Evolutionary conservation across 2,888 invertebrate genomes (phyloP), one percentile per base, ranked within the genome.

Genomic region (Arctia plantaginis): DNA sequence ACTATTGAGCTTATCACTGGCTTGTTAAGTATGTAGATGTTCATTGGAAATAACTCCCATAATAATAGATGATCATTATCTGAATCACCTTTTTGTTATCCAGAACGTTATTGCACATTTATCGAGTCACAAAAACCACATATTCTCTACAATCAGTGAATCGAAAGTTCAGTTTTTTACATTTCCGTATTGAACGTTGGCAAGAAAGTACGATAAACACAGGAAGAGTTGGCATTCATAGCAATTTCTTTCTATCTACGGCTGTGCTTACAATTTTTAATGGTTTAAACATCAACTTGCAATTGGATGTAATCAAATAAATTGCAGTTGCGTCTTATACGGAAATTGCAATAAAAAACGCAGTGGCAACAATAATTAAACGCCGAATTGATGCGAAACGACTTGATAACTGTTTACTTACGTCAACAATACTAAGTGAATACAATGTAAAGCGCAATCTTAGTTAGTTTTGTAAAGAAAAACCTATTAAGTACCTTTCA

Each of bases 271-370:
- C 88, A 88, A 91, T 90, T 91, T 85, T 91, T 90, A 92, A 93
- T 93, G 92, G 90, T 91, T 93, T 89, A 92, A 93, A 91, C 93
- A 93, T 94, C 90, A 89, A 89, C 89, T 89, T 86, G 91, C 91
- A 91, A 93, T 93, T 93, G 93, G 89, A 86, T 87, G 92, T 89
- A 93, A 93, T 94, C 92, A 93, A 92, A 94, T 91, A 93, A 94
- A 95, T 94, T 94, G 91, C 92, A 86, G 90, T 89, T 91, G 88
- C 89, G 83, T 89, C 91, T 88, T 93, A 90, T 92, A 93, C 92
- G 93, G 93, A 92, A 94, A 93, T 91, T 88, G 91, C 89, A 92
- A 91, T 92, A 92, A 91, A 92, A 90, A 90, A 86, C 84, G 87
- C 86, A 85, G 90, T 91, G 93, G 90, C 90, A 91, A 88, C 89